phyloP scores from a whole-genome alignment of 2,113 vertebrate species.

The Cepphus grylle region DNA sequence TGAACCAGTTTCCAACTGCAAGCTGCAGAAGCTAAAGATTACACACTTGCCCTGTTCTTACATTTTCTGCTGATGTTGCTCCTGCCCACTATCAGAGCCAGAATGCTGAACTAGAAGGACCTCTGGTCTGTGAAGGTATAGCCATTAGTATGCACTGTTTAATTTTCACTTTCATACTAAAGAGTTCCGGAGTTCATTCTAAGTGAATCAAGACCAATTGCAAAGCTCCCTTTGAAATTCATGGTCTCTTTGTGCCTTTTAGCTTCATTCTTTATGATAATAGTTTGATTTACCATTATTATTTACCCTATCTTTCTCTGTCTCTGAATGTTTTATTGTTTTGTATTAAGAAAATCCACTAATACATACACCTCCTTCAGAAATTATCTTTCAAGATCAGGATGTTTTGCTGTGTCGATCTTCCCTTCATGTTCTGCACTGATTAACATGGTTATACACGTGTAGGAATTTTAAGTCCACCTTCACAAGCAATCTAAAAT shows the following conservation, averaged over 20 bases:
- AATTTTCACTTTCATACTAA: background rate
- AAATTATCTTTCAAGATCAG: background rate
- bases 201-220: background rate
- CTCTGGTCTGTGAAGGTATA: background rate
- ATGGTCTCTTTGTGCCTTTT: background rate
- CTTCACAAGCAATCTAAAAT: background rate
- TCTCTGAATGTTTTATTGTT: background rate
- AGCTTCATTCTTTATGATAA: background rate
- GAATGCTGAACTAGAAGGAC: background rate
- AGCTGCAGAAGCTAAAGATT: background rate
- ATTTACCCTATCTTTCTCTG: background rate
- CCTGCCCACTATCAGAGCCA: background rate
- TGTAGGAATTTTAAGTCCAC: background rate
- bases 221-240: background rate
- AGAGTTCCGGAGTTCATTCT: background rate
- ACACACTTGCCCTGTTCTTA: background rate
- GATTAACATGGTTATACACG: background rate
- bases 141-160: background rate
- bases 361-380: background rate
- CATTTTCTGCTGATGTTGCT: background rate
- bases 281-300: background rate
- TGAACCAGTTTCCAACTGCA: background rate
- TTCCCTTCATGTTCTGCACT: background rate
- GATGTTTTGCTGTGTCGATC: background rate
- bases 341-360: background rate